Evolutionary conservation across 2,113 vertebrate species (phyloP).

Genomic region (Halcyon malimbica): DNA sequence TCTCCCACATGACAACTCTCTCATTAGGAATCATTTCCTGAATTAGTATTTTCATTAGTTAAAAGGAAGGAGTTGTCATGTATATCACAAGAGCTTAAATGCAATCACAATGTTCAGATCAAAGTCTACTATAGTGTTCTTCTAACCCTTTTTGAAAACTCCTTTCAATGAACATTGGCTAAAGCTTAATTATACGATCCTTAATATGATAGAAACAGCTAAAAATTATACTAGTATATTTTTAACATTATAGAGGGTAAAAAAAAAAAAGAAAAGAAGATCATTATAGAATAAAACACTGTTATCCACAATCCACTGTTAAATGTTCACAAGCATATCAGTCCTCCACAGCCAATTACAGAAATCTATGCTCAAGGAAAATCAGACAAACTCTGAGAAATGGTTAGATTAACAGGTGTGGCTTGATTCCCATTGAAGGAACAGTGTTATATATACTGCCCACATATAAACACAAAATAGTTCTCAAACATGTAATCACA

Average conservation of each 20-base stretch:
- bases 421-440: neutral
- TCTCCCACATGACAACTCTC: neutral
- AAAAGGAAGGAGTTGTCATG: neutral
- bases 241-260: neutral
- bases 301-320: neutral
- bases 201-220: neutral
- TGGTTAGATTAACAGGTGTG: neutral
- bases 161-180: neutral
- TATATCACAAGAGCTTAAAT: neutral
- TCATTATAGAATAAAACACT: neutral
- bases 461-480: fast-evolving
- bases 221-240: neutral
- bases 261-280: neutral
- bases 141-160: neutral
- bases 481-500: neutral
- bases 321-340: neutral
- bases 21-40: neutral
- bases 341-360: neutral
- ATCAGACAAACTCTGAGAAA: neutral
- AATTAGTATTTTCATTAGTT: neutral
- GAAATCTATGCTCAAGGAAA: neutral
- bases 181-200: neutral
- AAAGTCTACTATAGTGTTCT: neutral
- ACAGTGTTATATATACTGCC: neutral
- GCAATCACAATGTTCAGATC: neutral